Conservation (phyloP, 2,797 vertebrate genomes). For the Borostomias antarcticus region DNA sequence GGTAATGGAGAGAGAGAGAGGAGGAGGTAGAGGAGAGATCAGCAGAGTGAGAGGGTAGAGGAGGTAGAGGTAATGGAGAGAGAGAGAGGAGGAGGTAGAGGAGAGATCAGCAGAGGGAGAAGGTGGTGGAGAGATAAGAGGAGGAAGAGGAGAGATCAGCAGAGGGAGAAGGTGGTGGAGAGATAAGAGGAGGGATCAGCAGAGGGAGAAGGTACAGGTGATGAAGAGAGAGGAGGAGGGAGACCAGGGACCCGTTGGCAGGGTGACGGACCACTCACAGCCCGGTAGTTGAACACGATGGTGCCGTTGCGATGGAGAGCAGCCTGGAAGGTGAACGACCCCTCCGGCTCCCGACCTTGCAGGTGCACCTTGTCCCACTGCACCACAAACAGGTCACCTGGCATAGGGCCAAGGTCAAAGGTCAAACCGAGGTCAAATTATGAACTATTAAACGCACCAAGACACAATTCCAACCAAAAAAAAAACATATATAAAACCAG, state of each 20-base stretch:
- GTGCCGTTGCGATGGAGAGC: slow-evolving; percentile 85
- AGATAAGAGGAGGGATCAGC: too few relatives aligned
- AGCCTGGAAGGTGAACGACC: slow-evolving; percentile 91
- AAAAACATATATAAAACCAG: not conserved
- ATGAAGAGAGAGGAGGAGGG: too few relatives aligned
- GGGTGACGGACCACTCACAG: slow-evolving; percentile 70
- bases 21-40: too few relatives aligned
- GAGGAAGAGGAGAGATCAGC: too few relatives aligned
- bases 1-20: too few relatives aligned
- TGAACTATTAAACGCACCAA: not conserved
- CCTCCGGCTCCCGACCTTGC: slow-evolving; percentile 84
- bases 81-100: too few relatives aligned
- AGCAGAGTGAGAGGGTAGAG: not conserved
- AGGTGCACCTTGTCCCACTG: slow-evolving; percentile 94
- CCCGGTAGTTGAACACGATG: slow-evolving; percentile 90
- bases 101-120: too few relatives aligned
- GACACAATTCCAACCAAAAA: too few relatives aligned
- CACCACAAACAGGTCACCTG: slow-evolving; percentile 89
- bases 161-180: too few relatives aligned
- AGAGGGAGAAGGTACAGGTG: too few relatives aligned
- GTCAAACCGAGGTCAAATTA: not conserved
- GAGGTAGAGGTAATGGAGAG: not conserved
- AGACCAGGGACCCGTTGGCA: too few relatives aligned
- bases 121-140: too few relatives aligned
- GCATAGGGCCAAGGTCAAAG: slow-evolving; percentile 18